These are phyloP conservation scores for Terrapene triunguis DNA, from an alignment of 2,113 vertebrate species.

Conservation along the genomic window DNA sequence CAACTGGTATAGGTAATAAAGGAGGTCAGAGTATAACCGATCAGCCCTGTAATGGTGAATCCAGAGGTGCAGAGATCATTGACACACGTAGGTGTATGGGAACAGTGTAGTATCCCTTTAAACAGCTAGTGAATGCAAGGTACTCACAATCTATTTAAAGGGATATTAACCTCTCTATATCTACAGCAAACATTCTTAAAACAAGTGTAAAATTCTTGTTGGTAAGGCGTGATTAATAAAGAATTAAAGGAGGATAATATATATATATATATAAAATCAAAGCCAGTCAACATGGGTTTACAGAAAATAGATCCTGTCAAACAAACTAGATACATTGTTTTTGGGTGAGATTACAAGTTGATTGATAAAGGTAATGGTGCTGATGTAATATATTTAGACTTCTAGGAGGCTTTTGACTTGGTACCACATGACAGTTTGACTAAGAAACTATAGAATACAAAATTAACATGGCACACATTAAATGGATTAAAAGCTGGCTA, in stretches of 20 bases:
- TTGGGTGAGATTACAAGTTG: too few species aligned
- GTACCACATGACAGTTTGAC: too few species aligned
- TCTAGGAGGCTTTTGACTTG: too few species aligned
- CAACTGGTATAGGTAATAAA: neutral
- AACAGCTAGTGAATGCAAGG: neutral
- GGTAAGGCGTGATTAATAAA: neutral
- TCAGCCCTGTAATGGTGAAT: neutral
- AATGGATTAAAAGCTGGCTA: too few species aligned
- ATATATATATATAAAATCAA: too few species aligned
- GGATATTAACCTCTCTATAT: neutral
- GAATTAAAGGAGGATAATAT: neutral
- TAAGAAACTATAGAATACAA: too few species aligned
- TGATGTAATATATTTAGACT: too few species aligned
- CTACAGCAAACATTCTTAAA: neutral
- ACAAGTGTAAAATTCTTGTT: neutral
- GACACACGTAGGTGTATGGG: neutral
- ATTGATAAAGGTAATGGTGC: too few species aligned
- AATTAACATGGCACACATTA: too few species aligned
- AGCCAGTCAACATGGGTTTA: too few species aligned
- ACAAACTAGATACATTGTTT: too few species aligned
- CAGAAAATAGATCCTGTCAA: too few species aligned
- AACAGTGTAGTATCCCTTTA: neutral
- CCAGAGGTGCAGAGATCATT: neutral
- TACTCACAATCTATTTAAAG: neutral
- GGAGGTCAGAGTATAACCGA: neutral